Evolutionary conservation across 2,888 invertebrate species (phyloP), one percentile per base, ranked within the genome.

Genomic region (Thereva nobilitata): DNA sequence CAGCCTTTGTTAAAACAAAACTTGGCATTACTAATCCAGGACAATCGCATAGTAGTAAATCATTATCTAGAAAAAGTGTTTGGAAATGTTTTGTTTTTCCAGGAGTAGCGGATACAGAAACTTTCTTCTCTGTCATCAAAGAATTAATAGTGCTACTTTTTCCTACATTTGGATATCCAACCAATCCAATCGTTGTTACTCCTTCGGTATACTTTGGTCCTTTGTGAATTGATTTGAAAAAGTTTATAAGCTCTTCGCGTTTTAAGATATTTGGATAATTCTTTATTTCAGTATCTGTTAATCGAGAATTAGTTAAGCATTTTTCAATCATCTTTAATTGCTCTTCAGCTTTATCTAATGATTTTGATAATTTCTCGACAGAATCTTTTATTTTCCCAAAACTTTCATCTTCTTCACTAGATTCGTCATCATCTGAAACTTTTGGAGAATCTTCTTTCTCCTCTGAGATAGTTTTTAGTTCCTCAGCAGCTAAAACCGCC

Each of bases 101-200:
- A 0, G 99, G 99, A 69, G 98, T 99, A 0, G 97, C 92, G 1
- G 98, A 98, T 0, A 99, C 98, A 1, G 97, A 93, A 0, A 91
- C 91, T 82, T 91, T 91, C 75, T 91, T 98, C 41, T 86, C 86
- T 72, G 88, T 87, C 81, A 98, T 85, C 54, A 99, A 80, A 12
- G 95, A 86, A 83, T 99, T 99, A 68, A 99, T 97, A 6, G 98
- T 96, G 69, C 98, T 98, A 80, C 97, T 98, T 82, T 99, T 99
- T n/a, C 99, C 99, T 1, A 99, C 99, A 84, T 99, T 99, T 0
- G 99, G 99, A 83, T 99, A 99, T 1, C 99, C 99, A 67, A 99
- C 97, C 79, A 97, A 85, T 5, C 97, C 96, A 67, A 96, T 87
- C n/a, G 93, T 93, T 5, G 90, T 85, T 40, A 89, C 77, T n/a